Evolutionary conservation across 2,888 invertebrate genomes (phyloP).

Genomic region (Perizoma flavofasciatum): DNA sequence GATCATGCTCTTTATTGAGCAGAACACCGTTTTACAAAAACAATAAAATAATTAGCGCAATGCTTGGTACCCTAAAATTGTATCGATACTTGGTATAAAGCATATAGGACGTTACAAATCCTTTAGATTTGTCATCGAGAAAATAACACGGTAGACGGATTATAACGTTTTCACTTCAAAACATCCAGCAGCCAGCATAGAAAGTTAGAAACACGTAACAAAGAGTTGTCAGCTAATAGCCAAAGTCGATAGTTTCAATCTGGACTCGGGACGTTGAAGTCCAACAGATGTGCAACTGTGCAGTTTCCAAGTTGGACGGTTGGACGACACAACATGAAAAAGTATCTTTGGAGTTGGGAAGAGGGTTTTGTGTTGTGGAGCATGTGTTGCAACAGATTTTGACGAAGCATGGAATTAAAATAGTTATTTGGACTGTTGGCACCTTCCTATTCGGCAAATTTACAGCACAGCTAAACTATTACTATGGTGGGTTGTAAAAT

Average conservation of each 20-base stretch:
- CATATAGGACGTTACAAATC: too few relatives aligned
- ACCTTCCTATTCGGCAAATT: too few relatives aligned
- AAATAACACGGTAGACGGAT: too few relatives aligned
- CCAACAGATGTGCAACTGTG: conserved; percentile 11
- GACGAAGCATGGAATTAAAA: background rate
- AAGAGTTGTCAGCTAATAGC: conserved; percentile 29
- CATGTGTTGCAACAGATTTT: conserved; percentile 10
- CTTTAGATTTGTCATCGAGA: too few relatives aligned
- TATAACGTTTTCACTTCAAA: conserved; percentile 4
- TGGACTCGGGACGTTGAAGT: conserved; percentile 4
- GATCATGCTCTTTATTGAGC: too few relatives aligned
- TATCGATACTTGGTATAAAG: too few relatives aligned
- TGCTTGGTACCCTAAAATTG: too few relatives aligned
- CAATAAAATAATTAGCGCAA: too few relatives aligned
- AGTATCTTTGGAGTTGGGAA: conserved; percentile 16
- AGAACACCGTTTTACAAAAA: too few relatives aligned
- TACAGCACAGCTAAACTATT: too few relatives aligned
- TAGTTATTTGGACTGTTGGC: too few relatives aligned
- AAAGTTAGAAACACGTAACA: conserved; percentile 14
- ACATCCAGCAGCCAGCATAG: background rate
- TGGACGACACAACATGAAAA: conserved; percentile 20
- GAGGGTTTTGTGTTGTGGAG: conserved; percentile 8
- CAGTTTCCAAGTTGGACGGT: conserved; percentile 21
- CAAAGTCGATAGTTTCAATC: conserved; percentile 20
- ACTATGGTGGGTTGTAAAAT: too few relatives aligned